A percentile compares a stretch with the other conserved stretches of the same genome.
phyloP scores from a whole-genome alignment of 2,113 vertebrate species.

The Myxocyprinus asiaticus region DNA sequence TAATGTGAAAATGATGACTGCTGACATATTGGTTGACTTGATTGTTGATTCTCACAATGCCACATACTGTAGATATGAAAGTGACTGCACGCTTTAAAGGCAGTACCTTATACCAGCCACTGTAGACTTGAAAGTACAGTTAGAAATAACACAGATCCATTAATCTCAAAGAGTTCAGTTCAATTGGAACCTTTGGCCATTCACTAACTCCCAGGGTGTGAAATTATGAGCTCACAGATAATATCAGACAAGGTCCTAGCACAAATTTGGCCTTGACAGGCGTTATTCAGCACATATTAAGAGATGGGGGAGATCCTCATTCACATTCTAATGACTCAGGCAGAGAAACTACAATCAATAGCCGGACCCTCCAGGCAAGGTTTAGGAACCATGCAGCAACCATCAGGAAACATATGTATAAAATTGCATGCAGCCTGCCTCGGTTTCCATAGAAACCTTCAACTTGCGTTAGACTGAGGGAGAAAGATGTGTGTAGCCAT shows the following conservation, averaged over 20 bases:
- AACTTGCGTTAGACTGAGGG: conserved; percentile 40
- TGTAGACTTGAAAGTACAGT: background rate
- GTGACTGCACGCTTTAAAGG: background rate
- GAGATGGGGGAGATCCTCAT: conserved; percentile 50
- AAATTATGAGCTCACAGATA: conserved; percentile 35
- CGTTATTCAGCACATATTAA: conserved; percentile 34
- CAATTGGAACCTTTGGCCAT: conserved; percentile 9
- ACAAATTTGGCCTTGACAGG: conserved; percentile 45
- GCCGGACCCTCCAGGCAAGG: conserved; percentile 28
- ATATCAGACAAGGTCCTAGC: conserved; percentile 40
- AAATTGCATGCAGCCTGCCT: conserved; percentile 16
- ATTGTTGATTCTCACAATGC: background rate
- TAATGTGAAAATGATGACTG: background rate
- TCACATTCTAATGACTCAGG: conserved; percentile 50
- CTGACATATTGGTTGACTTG: background rate
- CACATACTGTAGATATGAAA: background rate
- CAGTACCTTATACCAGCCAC: background rate
- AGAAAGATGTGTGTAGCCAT: conserved; percentile 22
- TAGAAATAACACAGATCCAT: background rate
- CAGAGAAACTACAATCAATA: conserved; percentile 48
- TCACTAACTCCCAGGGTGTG: background rate
- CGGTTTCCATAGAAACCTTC: conserved; percentile 57
- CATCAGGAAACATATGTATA: conserved; percentile 42
- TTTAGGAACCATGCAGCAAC: conserved; percentile 36
- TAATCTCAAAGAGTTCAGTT: conserved; percentile 28